phyloP scores from a whole-genome alignment of 2,113 vertebrate species.

The Calyptommatus sinebrachiatus region DNA sequence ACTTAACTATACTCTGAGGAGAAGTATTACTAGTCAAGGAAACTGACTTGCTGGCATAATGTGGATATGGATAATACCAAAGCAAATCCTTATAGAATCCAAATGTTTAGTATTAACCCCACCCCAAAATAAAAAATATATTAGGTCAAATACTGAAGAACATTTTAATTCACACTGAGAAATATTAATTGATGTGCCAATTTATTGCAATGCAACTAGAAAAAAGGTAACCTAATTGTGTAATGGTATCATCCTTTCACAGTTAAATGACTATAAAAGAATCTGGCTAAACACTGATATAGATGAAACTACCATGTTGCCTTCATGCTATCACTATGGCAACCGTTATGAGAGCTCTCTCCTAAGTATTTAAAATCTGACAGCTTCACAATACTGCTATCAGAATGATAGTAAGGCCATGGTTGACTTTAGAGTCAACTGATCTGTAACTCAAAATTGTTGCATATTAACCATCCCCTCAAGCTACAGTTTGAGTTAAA shows the following conservation, averaged over 20 bases:
- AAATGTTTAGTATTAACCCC: background rate
- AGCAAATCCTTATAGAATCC: background rate
- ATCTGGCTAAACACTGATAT: constrained; percentile 51
- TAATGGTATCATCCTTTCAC: constrained; percentile 24
- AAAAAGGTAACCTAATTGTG: constrained; percentile 14
- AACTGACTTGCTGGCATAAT: rapidly evolving
- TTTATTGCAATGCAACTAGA: constrained; percentile 12
- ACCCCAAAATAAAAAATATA: constrained; percentile 7
- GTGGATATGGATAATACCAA: background rate
- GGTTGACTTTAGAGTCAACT: constrained; percentile 44
- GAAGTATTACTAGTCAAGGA: constrained; percentile 12
- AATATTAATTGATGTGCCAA: constrained; percentile 26
- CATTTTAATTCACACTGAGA: constrained; percentile 9
- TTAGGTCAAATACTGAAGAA: background rate
- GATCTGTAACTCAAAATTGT: constrained; percentile 29
- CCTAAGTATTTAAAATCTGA: constrained; percentile 60
- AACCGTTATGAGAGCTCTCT: constrained; percentile 58
- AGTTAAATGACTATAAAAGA: constrained; percentile 41
- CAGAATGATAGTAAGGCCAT: constrained; percentile 50
- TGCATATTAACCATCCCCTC: background rate
- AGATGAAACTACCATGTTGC: constrained; percentile 46
- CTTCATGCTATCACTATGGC: constrained; percentile 61
- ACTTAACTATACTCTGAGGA: background rate
- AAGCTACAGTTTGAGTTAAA: constrained; percentile 1
- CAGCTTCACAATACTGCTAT: constrained; percentile 52